Percentiles rank a stretch among this genome's conserved stretches.
Evolutionary conservation across 2,888 invertebrate genomes (phyloP).

Genomic region (Diploptera punctata): DNA sequence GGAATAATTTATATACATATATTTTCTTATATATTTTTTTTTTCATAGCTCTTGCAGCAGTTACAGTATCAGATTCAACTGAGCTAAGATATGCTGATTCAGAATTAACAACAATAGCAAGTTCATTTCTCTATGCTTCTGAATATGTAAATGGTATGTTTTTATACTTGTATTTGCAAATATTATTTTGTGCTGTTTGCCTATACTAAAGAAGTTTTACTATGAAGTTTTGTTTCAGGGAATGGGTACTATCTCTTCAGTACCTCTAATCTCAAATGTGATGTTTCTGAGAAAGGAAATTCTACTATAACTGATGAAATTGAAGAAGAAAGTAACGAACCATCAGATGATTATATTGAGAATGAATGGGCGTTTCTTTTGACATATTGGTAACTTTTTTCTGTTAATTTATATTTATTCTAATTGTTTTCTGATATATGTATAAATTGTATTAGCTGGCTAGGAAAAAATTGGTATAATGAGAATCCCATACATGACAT

Average conservation of each 20-base stretch:
- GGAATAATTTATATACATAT: too few relatives aligned
- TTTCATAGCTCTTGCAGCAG: background rate
- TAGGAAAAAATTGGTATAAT: too few relatives aligned
- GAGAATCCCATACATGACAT: too few relatives aligned
- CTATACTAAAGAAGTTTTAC: background rate
- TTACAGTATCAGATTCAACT: conserved; percentile 34
- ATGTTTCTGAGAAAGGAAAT: conserved; percentile 38
- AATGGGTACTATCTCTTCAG: conserved; percentile 82
- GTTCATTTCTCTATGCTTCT: conserved; percentile 76
- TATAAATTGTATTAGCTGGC: too few relatives aligned
- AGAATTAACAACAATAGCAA: conserved; percentile 64
- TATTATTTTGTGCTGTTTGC: background rate
- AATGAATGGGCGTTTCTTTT: too few relatives aligned
- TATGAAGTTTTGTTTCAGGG: conserved; percentile 58
- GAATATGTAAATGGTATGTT: conserved; percentile 70
- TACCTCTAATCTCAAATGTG: conserved; percentile 53
- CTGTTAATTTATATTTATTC: too few relatives aligned
- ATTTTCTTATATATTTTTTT: too few relatives aligned
- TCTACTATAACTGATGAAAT: conserved; percentile 35
- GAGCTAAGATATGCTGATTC: conserved; percentile 47
- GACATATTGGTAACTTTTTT: too few relatives aligned
- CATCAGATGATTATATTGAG: conserved; percentile 70
- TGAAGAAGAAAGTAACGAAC: conserved; percentile 59
- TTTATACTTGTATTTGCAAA: too few relatives aligned
- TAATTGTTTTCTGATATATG: too few relatives aligned